phyloP scores from a whole-genome alignment of 2,113 vertebrate species.

The Megaceryle maxima region DNA sequence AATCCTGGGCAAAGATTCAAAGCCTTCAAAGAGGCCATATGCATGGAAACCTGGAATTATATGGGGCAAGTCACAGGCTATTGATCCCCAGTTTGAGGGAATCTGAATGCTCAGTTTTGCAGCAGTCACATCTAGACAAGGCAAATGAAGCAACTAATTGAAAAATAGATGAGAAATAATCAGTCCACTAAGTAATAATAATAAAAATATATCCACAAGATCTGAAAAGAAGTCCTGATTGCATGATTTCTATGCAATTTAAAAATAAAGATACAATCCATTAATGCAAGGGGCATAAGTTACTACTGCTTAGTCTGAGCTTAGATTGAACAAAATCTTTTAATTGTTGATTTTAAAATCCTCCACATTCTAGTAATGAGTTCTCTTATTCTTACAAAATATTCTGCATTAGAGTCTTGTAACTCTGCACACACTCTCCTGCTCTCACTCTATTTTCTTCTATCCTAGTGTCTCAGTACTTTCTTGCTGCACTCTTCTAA shows the following conservation, averaged over 20 bases:
- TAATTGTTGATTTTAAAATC: background rate
- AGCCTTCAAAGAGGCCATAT: background rate
- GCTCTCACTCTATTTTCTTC: background rate
- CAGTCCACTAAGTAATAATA: background rate
- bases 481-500: background rate
- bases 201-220: background rate
- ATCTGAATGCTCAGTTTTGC: background rate
- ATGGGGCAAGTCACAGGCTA: fast-evolving
- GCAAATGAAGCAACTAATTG: background rate
- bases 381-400: background rate
- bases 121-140: background rate
- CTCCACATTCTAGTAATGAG: fast-evolving
- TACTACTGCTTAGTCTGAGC: background rate
- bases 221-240: background rate
- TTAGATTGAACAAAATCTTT: background rate
- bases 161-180: background rate
- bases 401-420: background rate
- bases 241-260: background rate
- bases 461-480: background rate
- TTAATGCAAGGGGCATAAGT: background rate
- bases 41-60: background rate
- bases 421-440: background rate
- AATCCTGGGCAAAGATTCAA: background rate
- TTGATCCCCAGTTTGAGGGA: fast-evolving
- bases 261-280: background rate